Conservation (phyloP, 2,888 invertebrate genomes). For the Cephus sareptanus region DNA sequence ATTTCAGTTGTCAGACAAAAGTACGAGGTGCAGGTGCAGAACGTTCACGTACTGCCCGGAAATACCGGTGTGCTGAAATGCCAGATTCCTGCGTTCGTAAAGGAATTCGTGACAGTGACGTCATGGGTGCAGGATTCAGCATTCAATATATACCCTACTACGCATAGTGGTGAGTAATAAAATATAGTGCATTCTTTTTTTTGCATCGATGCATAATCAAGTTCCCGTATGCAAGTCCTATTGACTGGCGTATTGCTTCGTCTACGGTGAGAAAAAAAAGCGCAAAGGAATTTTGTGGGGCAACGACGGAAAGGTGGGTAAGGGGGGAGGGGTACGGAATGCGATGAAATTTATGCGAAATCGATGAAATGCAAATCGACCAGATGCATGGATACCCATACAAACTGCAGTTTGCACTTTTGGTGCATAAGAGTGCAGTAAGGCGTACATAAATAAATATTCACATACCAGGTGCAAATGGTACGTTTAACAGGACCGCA, state of each 20-base stretch:
- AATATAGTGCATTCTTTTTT: background rate
- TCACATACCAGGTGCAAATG: background rate
- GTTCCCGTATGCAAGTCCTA: background rate
- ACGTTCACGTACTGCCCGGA: slow-evolving; percentile 91
- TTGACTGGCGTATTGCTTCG: background rate
- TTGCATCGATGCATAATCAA: background rate
- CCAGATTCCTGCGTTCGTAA: slow-evolving; percentile 88
- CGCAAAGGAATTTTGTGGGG: background rate
- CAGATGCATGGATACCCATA: background rate
- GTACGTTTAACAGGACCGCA: background rate
- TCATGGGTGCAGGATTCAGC: slow-evolving; percentile 90
- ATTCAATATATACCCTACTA: slow-evolving; percentile 82
- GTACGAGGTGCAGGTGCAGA: slow-evolving; percentile 90
- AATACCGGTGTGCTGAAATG: slow-evolving; percentile 92
- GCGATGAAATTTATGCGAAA: background rate
- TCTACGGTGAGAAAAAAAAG: background rate
- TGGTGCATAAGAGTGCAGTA: background rate
- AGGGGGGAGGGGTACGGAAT: background rate
- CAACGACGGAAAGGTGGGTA: background rate
- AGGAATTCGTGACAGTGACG: slow-evolving; percentile 87
- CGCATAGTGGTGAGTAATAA: slow-evolving; percentile 71
- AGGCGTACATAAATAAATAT: background rate
- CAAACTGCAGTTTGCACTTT: background rate
- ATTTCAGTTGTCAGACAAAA: slow-evolving; percentile 83
- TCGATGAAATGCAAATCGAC: background rate